A percentile compares a stretch with the other conserved stretches of the same genome.
Conservation (phyloP, 2,113 vertebrate species). For the Chamaea fasciata region DNA sequence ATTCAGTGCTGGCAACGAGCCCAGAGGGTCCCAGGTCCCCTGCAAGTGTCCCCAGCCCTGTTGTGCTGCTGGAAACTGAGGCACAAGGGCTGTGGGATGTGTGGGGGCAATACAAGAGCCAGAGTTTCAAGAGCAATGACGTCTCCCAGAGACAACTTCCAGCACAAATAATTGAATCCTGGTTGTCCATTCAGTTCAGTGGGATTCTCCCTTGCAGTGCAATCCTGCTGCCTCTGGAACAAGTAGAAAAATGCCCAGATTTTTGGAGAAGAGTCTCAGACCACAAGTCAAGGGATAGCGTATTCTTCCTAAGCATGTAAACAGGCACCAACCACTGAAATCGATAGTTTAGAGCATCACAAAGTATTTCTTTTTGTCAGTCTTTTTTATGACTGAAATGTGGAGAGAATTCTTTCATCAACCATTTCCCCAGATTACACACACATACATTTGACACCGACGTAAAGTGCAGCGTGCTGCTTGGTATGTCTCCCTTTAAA, state of each 20-base stretch:
- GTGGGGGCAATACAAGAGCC: fast-evolving
- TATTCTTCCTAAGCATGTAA: background rate
- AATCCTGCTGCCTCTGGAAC: background rate
- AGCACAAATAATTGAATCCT: background rate
- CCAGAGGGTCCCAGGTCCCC: background rate
- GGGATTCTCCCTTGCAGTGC: background rate
- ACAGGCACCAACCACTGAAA: background rate
- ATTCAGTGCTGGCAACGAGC: background rate
- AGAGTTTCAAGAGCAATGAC: background rate
- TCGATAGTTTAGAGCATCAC: background rate
- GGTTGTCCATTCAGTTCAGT: fast-evolving
- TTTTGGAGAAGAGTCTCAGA: background rate
- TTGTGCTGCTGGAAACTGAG: background rate
- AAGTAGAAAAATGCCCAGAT: background rate
- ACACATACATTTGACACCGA: background rate
- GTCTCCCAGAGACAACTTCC: background rate
- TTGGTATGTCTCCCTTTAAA: background rate
- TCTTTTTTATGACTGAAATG: background rate
- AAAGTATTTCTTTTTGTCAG: background rate
- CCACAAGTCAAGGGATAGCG: background rate
- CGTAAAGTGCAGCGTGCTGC: background rate
- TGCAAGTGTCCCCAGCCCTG: background rate
- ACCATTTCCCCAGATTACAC: background rate
- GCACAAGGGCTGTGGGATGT: background rate
- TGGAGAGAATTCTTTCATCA: background rate